A percentile compares a stretch with the other conserved stretches of the same genome.
These are phyloP conservation scores for Pangasianodon hypophthalmus DNA, from an alignment of 2,113 vertebrate species.

Conservation along the genomic window DNA sequence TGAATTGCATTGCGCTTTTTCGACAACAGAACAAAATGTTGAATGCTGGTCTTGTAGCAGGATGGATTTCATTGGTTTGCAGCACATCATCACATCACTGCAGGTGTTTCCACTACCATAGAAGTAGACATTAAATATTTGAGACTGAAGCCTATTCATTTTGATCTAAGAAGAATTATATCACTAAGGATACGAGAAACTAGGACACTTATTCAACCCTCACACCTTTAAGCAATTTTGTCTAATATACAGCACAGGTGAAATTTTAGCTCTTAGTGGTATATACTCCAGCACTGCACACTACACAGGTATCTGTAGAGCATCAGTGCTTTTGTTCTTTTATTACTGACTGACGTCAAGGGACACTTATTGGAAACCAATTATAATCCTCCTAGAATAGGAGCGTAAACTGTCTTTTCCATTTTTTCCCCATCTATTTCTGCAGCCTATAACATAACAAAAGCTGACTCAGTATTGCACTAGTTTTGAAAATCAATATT, in stretches of 20 bases:
- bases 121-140: not conserved
- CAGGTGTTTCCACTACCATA: not conserved
- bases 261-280: not conserved
- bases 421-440: not conserved
- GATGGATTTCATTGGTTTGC: conserved; percentile 1
- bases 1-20: not conserved
- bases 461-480: not conserved
- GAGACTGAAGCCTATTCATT: not conserved
- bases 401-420: not conserved
- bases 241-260: not conserved
- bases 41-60: not conserved
- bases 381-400: not conserved
- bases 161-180: not conserved
- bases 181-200: not conserved
- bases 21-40: not conserved
- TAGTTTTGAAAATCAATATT: conserved; percentile 16
- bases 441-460: not conserved
- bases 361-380: not conserved
- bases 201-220: not conserved
- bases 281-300: not conserved
- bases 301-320: not conserved
- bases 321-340: not conserved
- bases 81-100: conserved; percentile 9
- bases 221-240: not conserved
- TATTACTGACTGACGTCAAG: not conserved